These are phyloP conservation scores for Drosophila lutescens DNA, from an alignment of 2,888 invertebrate genomes.

Conservation along the genomic window DNA sequence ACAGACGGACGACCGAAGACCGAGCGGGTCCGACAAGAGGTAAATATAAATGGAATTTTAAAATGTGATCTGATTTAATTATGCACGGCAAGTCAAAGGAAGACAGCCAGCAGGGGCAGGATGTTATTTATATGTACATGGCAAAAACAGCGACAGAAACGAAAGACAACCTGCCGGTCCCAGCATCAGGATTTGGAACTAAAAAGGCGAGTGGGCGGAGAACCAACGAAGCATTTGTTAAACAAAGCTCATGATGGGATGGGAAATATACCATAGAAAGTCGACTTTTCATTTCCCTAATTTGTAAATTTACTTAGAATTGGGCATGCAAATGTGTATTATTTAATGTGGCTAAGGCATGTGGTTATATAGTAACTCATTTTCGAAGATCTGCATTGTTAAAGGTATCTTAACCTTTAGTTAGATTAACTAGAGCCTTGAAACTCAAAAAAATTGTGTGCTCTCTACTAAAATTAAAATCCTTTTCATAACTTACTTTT, in stretches of 20 bases:
- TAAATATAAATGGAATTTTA: conserved; percentile 82
- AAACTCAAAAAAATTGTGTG: too few relatives aligned
- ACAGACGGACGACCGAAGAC: conserved; percentile 38
- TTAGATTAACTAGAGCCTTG: too few relatives aligned
- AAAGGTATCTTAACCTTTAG: too few relatives aligned
- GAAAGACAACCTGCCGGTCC: conserved; percentile 24
- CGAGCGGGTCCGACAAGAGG: conserved; percentile 59
- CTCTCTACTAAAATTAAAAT: too few relatives aligned
- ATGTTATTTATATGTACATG: conserved; percentile 30
- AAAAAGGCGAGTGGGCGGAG: conserved; percentile 14
- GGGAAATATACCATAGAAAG: background rate
- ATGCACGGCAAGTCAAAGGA: conserved; percentile 63
- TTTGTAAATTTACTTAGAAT: too few relatives aligned
- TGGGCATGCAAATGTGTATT: background rate
- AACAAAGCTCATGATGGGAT: conserved; percentile 26
- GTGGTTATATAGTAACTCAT: too few relatives aligned
- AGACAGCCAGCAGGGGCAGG: conserved; percentile 12
- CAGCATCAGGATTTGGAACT: conserved; percentile 6
- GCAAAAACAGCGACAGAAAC: conserved; percentile 34
- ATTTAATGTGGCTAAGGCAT: background rate
- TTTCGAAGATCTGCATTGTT: too few relatives aligned
- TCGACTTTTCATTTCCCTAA: conserved; percentile 2
- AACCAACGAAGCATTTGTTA: conserved; percentile 21
- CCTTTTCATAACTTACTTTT: too few relatives aligned
- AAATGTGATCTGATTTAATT: conserved; percentile 82